phyloP scores from a whole-genome alignment of 1,140 invertebrate genomes.

The Euglossa dilemma region DNA sequence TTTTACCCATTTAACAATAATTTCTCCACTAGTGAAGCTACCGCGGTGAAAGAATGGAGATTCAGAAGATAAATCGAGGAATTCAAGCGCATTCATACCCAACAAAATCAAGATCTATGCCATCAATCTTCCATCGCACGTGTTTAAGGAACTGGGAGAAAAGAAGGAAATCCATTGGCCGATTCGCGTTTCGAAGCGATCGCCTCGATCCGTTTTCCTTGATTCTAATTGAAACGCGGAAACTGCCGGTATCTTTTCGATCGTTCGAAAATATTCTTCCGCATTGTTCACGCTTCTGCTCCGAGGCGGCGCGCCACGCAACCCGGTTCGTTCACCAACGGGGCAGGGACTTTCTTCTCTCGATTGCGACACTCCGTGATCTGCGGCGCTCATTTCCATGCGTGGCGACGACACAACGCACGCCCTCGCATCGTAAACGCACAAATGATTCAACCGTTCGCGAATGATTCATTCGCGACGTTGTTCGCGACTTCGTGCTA shows the following conservation, averaged over 20 bases:
- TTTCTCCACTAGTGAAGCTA: too few relatives aligned
- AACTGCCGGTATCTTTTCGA: background rate
- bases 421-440: constrained; percentile 11
- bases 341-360: constrained; percentile 47
- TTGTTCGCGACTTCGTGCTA: background rate
- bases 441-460: background rate
- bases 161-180: too few relatives aligned
- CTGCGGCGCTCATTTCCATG: constrained; percentile 17
- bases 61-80: too few relatives aligned
- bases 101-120: too few relatives aligned
- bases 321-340: constrained; percentile 46
- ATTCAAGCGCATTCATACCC: too few relatives aligned
- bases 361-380: background rate
- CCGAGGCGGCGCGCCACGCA: constrained; percentile 13
- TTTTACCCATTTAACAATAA: too few relatives aligned
- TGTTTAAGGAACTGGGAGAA: too few relatives aligned
- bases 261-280: constrained; percentile 32
- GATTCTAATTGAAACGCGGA: constrained; percentile 27
- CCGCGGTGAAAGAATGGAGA: too few relatives aligned
- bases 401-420: background rate
- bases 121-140: too few relatives aligned
- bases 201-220: too few relatives aligned
- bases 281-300: constrained; percentile 28
- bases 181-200: too few relatives aligned
- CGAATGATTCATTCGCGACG: constrained; percentile 42